Base-by-base conservation (phyloP, 2,113 vertebrate species). In the Muntiacus muntjak region DNA sequence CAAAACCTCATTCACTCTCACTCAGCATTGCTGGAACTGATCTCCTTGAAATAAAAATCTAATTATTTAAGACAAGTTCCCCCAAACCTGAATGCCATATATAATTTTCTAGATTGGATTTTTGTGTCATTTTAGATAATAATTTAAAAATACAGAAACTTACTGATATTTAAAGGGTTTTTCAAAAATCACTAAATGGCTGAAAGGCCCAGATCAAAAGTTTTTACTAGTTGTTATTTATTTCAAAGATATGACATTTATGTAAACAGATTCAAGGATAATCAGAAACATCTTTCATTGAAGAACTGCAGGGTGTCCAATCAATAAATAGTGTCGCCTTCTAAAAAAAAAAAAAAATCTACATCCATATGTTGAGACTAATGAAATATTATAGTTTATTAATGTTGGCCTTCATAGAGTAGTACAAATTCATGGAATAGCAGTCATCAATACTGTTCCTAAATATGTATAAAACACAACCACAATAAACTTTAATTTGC, bases 401-500 rank as follows among this genome's bases (percentile, higher is more conserved):
- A 86, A 89, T 86, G 50, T 83, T 55, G 85, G 16, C 94, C 60
- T 92, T 95, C 36, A 30, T 0, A 94, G 82, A 97, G 81, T 92
- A 40, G 82, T 23, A 13, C 82, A 2, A 94, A 87, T 40, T 89
- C 13, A 94, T 50, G 45, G 62, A 52, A 8, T 74, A 45, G 28
- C 30, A 93, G 45, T 33, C 83, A 89, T 64, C 55, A 90, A 67
- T 15, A 64, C 3, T 91, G 25, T 83, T 54, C 58, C 26, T 93
- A 95, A 95, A 33, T 60, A 83, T 64, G 33, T 88, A 85, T 83
- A 47, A 90, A 95, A 89, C 9, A 78, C 28, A 62, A 76, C 12
- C 43, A 81, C 26, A 87, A 81, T 81, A 91, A 88, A 91, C 54
- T 71, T 92, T 76, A 87, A 83, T 87, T 98, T 96, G 43, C 88